Evolutionary conservation across 1,140 invertebrate species (phyloP), one percentile per base, ranked within the genome.

Genomic region (Ericerus pela): DNA sequence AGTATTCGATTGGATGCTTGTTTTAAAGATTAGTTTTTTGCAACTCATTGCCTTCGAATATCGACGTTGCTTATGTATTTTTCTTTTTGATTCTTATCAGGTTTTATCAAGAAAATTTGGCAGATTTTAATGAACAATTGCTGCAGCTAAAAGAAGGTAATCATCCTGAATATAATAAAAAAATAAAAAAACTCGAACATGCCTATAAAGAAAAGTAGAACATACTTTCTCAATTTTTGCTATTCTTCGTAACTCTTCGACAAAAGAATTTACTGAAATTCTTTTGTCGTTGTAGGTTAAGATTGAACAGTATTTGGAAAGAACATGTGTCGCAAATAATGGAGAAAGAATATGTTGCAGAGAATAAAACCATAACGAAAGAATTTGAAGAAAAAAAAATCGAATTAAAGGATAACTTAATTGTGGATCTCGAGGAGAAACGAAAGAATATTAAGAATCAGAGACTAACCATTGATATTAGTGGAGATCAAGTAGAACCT

Each of bases 331-430:
- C 81, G 6, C 86, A 93, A 61, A 81, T 84, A 63, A 83, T 92
- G 2, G 89, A 96, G 65, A 75, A 79, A 58, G 92, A 96, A 63
- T 96, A 87, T 66, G 73, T 84, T 58, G 76, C 79, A 29, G 94
- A 96, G 67, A 89, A 89, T 67, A 85, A 85, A 69, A 80, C 83
- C 26, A 85, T 90, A 2, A 80, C 77, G 0, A 85, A 88, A 69
- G 92, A 96, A 64, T 93, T 91, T 76, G 90, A 96, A 69, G 91
- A 96, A 62, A 95, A 96, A 67, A 93, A 93, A 67, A 76, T 87
- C 61, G 92, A 96, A 67, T 70, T 97, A 11, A 81, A 84, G 64
- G 92, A 96, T 68, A 91, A 82, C 71, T 68, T 98, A 14, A 75
- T 96, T 11, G 77, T 80, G 30, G 92, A 96, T 67, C 82, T 96